Evolutionary conservation across 1,140 invertebrate genomes (phyloP), one percentile per base, ranked within the genome.

Genomic region (Ostrea denselamellosa): DNA sequence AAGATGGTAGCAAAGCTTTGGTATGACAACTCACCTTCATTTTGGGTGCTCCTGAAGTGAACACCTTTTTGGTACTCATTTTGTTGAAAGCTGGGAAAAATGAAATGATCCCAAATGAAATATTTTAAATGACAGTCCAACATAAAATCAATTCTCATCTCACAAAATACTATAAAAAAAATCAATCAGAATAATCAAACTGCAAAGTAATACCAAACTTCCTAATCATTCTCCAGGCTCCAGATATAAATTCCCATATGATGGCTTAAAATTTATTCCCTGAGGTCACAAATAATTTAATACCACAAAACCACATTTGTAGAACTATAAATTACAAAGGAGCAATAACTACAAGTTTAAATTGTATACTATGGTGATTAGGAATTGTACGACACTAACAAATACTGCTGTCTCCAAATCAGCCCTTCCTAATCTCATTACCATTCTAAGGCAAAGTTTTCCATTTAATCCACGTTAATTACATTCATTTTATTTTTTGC

Each of bases 361-460:
- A 25, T 12, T 34, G 68, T 77, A 34, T 22, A 77, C 68, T 17
- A 22, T 12, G 22, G 68, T 14, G 68, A 34, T 77, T 77, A 77
- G 68, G 68, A 34, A 77, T 10, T 12, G 68, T 77, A 22, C 12
- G 12, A 25, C 25, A 28, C 68, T 25, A 77, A 77, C 68, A 77
- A 77, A 28, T 28, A 25, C 14, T 25, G 14, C 56, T 28, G 68
- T 5, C 17, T 62, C 58, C 68, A 77, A 77, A 77, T 77, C 9
- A 77, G 68, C 68, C 68, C 68, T 77, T 77, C 68, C 68, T 77
- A 77, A 77, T 77, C 68, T 77, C 68, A 28, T 14, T 77, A 77
- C 28, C 34, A 77, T 77, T 9, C 68, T 28, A 14, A 28, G 22
- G 12, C 22, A 77, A 28, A 28, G 22, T 34, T 28, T 77, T 77